A percentile compares a stretch with the other conserved stretches of the same genome.
Evolutionary conservation across 2,113 vertebrate genomes (phyloP).

Genomic region (Paraplagusia blochii): DNA sequence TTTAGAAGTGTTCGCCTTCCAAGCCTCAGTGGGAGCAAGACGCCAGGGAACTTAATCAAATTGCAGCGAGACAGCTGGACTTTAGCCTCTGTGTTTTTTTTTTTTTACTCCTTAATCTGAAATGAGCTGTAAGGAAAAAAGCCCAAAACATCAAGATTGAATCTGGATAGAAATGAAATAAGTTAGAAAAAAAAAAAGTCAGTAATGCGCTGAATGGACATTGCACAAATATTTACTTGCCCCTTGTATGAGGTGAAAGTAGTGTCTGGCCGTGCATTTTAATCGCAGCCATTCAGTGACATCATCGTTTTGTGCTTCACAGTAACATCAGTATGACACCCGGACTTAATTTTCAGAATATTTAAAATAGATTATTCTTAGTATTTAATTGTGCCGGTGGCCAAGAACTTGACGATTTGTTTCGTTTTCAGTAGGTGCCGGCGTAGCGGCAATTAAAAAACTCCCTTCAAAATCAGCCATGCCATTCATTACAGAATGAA

Average conservation of each 20-base stretch:
- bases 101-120: slow-evolving; percentile 16
- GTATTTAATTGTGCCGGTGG: no score
- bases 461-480: no score
- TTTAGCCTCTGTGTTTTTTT: slow-evolving; percentile 61
- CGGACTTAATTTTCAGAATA: no score
- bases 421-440: no score
- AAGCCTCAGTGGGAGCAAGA: slow-evolving; percentile 28
- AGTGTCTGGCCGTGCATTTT: not conserved
- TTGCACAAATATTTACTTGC: slow-evolving; percentile 1
- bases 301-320: no score
- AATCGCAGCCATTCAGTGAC: no score
- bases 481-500: no score
- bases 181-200: no score
- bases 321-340: no score
- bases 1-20: slow-evolving; percentile 78
- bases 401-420: no score
- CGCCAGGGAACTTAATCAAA: slow-evolving; percentile 71
- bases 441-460: no score
- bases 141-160: slow-evolving; percentile 12
- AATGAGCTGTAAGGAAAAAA: slow-evolving; percentile 29
- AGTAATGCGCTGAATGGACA: slow-evolving; percentile 1
- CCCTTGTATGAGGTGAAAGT: slow-evolving; percentile 4
- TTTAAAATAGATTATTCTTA: no score
- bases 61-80: slow-evolving; percentile 73
- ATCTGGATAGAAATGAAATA: slow-evolving; percentile 16